Conservation (phyloP, 2,888 invertebrate species). For the Brenthis hecate region DNA sequence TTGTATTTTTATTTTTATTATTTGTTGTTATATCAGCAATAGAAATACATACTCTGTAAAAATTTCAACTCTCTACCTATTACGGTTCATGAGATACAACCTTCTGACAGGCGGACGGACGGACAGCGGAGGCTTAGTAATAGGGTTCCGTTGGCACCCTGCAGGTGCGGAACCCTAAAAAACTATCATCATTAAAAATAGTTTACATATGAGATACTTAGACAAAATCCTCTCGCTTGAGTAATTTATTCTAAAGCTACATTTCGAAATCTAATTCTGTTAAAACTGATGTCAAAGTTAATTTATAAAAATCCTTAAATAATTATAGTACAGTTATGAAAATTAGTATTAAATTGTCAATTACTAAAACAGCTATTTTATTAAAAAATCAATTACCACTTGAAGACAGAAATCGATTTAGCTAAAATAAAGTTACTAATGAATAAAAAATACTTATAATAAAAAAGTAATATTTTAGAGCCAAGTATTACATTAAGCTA, state of each 20-base stretch:
- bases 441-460: conserved; percentile 31
- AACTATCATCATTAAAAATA: conserved; percentile 2
- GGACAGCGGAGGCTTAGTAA: too few species aligned
- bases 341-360: neutral
- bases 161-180: neutral
- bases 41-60: too few species aligned
- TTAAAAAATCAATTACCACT: conserved; percentile 35
- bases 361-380: conserved; percentile 10
- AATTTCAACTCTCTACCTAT: too few species aligned
- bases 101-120: too few species aligned
- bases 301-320: neutral
- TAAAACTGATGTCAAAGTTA: neutral
- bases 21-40: too few species aligned
- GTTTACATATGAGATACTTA: too few species aligned
- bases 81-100: too few species aligned
- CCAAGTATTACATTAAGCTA: conserved; percentile 53
- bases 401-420: conserved; percentile 32
- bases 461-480: conserved; percentile 27
- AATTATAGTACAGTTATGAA: neutral
- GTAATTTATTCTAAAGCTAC: too few species aligned
- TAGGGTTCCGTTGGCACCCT: too few species aligned
- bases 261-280: too few species aligned
- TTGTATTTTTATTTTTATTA: too few species aligned
- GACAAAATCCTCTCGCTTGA: too few species aligned
- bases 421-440: conserved; percentile 35